Base-by-base conservation (phyloP, 2,797 vertebrate species). In the Mus spretus region DNA sequence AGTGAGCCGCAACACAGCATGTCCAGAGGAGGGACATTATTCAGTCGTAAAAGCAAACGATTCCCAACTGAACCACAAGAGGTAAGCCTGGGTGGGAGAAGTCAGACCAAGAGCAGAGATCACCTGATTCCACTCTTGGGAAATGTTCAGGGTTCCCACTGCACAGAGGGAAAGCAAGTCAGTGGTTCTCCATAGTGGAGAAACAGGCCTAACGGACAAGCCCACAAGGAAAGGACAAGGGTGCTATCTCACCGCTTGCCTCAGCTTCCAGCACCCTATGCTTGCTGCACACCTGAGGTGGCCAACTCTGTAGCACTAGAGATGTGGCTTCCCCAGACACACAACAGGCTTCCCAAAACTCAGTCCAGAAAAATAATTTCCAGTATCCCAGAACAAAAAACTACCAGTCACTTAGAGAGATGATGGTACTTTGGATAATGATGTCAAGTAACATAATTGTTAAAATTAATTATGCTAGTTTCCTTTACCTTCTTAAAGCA, bases 221-320 rank as follows among this genome's bases (percentile, higher is more conserved):
- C 61, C 40, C 34, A 40, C 44, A 14, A 26, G 59, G n/a, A 70
- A 40, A 74, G 53, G 24, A 72, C 31, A 59, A 0, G 13, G n/a
- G 22, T 1, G 28, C 2, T 53, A 5, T 3, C 26, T 10, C 4
- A 26, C 24, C 14, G 31, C 24, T 2, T 3, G 4, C n/a, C 31
- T 14, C 31, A 24, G 11, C 53, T 9, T 31, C 3, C 31, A 34
- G 3, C 10, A 37, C 24, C 13, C n/a, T 2, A 5, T 6, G 59
- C 37, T 24, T 19, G 15, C 31, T 70, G 15, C 63, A 47, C 1
- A 31, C 53, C 4, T 1, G 70, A n/a, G 2, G 34, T 1, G 10
- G 57, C 67, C 75, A 40, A 77, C 7, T 2, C 1, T 10, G 3
- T 1, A 8, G 50, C 85, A 53, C 0, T 3, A 4, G 77, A 40